Percentiles rank a stretch among this genome's conserved stretches.
Conservation (phyloP, 2,797 vertebrate genomes). For the Chaetophractus vellerosus region DNA sequence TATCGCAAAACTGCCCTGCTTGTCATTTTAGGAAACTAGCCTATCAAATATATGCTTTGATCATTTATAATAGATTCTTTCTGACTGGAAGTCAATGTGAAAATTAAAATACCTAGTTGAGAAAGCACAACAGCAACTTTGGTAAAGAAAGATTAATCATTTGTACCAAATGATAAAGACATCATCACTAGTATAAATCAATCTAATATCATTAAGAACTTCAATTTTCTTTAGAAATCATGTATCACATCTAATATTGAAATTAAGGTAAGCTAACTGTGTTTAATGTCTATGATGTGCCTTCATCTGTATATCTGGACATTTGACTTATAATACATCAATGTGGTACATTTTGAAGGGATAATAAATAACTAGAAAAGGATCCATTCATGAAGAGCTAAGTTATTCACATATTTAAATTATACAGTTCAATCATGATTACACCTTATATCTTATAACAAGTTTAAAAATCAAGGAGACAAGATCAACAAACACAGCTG, state of each 20-base stretch:
- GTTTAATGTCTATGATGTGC: slow-evolving; percentile 44
- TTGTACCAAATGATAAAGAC: slow-evolving; percentile 86
- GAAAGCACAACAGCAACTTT: slow-evolving; percentile 77
- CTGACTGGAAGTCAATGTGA: slow-evolving; percentile 86
- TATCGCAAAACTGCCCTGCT: slow-evolving; percentile 71
- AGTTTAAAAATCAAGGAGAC: slow-evolving; percentile 75
- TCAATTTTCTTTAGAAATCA: slow-evolving; percentile 83
- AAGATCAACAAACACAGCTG: slow-evolving; percentile 82
- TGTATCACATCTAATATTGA: slow-evolving; percentile 63
- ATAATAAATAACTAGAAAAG: slow-evolving; percentile 78
- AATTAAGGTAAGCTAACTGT: slow-evolving; percentile 33
- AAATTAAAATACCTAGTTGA: slow-evolving; percentile 89
- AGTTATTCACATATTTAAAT: slow-evolving; percentile 86
- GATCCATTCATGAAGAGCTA: slow-evolving; percentile 74
- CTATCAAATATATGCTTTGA: slow-evolving; percentile 83
- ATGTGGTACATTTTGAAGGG: slow-evolving; percentile 69
- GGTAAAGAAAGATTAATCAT: slow-evolving; percentile 83
- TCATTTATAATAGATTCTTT: slow-evolving; percentile 85
- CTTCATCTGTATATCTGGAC: slow-evolving; percentile 52
- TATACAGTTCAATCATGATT: slow-evolving; percentile 82
- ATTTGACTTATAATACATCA: slow-evolving; percentile 34
- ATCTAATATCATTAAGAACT: slow-evolving; percentile 77
- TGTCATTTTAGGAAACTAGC: slow-evolving; percentile 78
- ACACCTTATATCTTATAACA: slow-evolving; percentile 82
- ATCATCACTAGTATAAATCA: slow-evolving; percentile 81